Percentiles rank a stretch among this genome's conserved stretches.
Conservation (phyloP, 2,797 vertebrate genomes). For the Sebastes iracundus region DNA sequence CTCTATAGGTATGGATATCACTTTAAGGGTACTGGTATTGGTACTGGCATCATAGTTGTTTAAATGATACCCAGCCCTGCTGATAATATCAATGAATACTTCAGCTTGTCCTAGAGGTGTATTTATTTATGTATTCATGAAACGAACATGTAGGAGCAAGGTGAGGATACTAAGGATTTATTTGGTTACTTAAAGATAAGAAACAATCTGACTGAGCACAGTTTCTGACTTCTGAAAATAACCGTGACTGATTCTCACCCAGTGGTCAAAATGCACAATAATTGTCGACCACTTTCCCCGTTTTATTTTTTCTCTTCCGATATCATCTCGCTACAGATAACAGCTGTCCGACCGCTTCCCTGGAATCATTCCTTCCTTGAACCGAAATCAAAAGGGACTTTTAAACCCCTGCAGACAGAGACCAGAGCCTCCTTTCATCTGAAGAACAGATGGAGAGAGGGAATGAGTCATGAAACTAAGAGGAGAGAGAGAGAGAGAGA, state of each 20-base stretch:
- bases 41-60: too few relatives aligned
- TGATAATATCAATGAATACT: background rate
- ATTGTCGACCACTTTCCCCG: background rate
- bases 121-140: background rate
- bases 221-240: background rate
- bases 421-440: slow-evolving; percentile 59
- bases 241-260: background rate
- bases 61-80: too few relatives aligned
- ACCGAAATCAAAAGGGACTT: slow-evolving; percentile 47
- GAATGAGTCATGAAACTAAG: slow-evolving; percentile 25
- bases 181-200: background rate
- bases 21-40: too few relatives aligned
- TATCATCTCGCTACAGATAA: slow-evolving; percentile 21
- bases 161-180: background rate
- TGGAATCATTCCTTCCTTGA: slow-evolving; percentile 38
- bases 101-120: background rate
- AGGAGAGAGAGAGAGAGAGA: background rate
- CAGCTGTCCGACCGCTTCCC: slow-evolving; percentile 12
- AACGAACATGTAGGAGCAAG: background rate
- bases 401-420: slow-evolving; percentile 64
- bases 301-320: slow-evolving; percentile 10
- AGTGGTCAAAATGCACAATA: background rate
- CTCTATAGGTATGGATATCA: too few relatives aligned
- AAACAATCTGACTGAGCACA: background rate
- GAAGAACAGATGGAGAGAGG: slow-evolving; percentile 42